phyloP scores from a whole-genome alignment of 1,140 invertebrate species.

The Paraescarpia echinospica region DNA sequence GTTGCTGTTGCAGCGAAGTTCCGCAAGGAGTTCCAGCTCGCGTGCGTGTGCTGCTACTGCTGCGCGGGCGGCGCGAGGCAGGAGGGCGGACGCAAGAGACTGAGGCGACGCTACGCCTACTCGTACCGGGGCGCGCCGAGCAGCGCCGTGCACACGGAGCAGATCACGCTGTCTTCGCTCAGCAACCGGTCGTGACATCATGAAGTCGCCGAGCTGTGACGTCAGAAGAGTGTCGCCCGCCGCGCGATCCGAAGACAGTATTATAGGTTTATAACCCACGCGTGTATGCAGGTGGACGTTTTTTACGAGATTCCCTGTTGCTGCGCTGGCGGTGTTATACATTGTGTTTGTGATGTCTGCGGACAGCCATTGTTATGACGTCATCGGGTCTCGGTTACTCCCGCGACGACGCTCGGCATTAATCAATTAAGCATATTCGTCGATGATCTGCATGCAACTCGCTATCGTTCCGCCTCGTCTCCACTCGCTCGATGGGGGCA shows the following conservation, averaged over 20 bases:
- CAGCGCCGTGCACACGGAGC: neutral
- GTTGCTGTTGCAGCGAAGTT: constrained; percentile 19
- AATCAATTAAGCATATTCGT: neutral
- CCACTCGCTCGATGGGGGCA: no score
- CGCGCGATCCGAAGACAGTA: no score
- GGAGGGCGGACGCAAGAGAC: neutral
- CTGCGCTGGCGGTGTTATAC: no score
- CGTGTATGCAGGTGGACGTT: no score
- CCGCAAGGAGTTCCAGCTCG: constrained; percentile 15
- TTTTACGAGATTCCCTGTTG: no score
- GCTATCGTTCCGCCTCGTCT: neutral
- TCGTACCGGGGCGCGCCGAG: neutral
- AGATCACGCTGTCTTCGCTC: neutral
- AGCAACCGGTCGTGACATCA: neutral
- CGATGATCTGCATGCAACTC: neutral
- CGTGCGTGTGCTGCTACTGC: constrained; percentile 14
- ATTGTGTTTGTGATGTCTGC: no score
- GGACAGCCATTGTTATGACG: neutral
- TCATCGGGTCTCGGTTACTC: neutral
- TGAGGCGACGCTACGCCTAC: neutral
- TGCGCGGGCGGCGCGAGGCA: neutral
- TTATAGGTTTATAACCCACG: no score
- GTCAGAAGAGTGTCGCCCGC: no score
- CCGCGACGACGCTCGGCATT: neutral
- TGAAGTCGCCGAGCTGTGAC: no score